Conservation (phyloP, 2,113 vertebrate species). For the Hippocampus guttulatus region DNA sequence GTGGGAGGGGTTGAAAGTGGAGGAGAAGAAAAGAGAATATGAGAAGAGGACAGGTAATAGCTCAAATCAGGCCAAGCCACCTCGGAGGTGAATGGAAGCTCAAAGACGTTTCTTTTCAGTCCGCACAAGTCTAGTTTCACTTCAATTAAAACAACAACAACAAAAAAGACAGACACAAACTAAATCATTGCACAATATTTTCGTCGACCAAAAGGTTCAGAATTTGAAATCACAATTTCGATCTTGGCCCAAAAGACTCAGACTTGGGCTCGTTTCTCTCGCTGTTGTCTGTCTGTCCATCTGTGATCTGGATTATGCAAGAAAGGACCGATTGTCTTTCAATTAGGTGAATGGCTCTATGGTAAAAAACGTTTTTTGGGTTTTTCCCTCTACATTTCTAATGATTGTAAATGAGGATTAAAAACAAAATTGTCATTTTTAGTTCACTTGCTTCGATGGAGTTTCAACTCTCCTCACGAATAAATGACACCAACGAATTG, state of each 20-base stretch:
- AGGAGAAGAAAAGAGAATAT: too few species aligned
- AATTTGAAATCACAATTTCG: background rate
- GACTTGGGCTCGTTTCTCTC: background rate
- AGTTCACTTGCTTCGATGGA: background rate
- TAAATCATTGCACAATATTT: too few species aligned
- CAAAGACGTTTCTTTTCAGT: conserved; percentile 7
- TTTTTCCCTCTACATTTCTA: too few species aligned
- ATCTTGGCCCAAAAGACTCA: background rate
- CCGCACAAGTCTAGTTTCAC: background rate
- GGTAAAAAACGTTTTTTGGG: too few species aligned
- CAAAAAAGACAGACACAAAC: conserved; percentile 4
- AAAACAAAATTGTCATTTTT: background rate
- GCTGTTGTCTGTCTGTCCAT: background rate
- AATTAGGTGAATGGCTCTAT: background rate
- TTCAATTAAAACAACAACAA: background rate
- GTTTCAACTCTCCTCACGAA: background rate
- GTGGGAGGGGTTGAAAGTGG: too few species aligned
- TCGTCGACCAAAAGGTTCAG: background rate
- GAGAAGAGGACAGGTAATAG: too few species aligned
- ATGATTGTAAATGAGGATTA: too few species aligned
- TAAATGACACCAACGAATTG: conserved; percentile 34
- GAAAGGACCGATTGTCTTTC: conserved; percentile 1
- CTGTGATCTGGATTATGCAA: conserved; percentile 10
- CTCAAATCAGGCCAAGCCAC: too few species aligned
- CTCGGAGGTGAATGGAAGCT: conserved; percentile 34